Evolutionary conservation across 2,113 vertebrate species (phyloP).

Genomic region (Brachyistius frenatus): DNA sequence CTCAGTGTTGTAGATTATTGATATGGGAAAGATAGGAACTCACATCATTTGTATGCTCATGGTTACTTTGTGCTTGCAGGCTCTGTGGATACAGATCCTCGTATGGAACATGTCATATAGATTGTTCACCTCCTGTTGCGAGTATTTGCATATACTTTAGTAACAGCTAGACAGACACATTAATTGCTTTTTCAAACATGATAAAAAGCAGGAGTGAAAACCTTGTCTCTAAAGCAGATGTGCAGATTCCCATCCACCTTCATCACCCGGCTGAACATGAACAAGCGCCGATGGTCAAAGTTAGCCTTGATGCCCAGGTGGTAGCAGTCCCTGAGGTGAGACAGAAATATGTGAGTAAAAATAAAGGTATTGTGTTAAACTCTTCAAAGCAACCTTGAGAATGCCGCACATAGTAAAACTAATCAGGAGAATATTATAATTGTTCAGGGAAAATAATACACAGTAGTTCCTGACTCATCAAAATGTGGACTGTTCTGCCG

Average conservation of each 20-base stretch:
- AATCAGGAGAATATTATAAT: neutral
- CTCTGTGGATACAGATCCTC: constrained; percentile 88
- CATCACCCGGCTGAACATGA: constrained; percentile 90
- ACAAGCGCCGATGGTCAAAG: constrained; percentile 89
- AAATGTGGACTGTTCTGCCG: neutral
- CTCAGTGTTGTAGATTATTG: neutral
- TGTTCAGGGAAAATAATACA: neutral
- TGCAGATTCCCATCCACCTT: constrained; percentile 75
- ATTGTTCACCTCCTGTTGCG: constrained; percentile 88
- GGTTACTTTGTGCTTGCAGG: constrained; percentile 90
- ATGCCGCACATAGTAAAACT: neutral
- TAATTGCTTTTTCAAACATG: neutral
- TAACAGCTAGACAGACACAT: neutral
- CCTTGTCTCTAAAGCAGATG: constrained; percentile 93
- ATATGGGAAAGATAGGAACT: constrained; percentile 60
- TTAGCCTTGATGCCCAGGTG: constrained; percentile 93
- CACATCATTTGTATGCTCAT: constrained; percentile 92
- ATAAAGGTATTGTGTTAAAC: fast-evolving
- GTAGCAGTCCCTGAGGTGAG: constrained; percentile 88
- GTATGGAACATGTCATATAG: constrained; percentile 94
- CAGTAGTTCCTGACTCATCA: neutral
- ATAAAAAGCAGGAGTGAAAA: constrained; percentile 41
- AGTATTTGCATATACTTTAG: neutral
- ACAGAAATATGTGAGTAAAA: neutral
- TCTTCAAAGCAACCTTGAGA: no score